phyloP scores from a whole-genome alignment of 2,113 vertebrate genomes.

The Hippocampus comes region DNA sequence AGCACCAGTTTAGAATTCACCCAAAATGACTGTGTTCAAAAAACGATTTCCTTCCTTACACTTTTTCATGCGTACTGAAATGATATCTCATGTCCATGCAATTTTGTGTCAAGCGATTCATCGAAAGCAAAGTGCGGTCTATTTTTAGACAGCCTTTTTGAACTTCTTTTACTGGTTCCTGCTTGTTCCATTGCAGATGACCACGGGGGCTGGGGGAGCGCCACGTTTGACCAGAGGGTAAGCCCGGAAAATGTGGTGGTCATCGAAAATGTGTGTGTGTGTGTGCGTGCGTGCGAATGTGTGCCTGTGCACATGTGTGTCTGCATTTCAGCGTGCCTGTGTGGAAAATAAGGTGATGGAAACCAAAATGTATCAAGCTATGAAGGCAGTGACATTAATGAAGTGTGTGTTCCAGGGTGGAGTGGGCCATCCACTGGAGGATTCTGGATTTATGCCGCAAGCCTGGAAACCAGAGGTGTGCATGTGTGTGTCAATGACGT shows the following conservation, averaged over 20 bases:
- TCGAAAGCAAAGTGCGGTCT: neutral
- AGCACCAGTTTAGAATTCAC: no score
- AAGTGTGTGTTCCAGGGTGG: conserved; percentile 36
- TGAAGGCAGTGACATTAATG: neutral
- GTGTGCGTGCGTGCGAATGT: no score
- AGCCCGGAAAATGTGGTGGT: conserved; percentile 14
- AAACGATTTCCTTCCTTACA: no score
- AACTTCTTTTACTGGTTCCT: neutral
- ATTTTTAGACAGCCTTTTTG: neutral
- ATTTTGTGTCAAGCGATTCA: neutral
- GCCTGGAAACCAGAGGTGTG: conserved; percentile 66
- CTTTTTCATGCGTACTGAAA: no score
- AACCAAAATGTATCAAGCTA: neutral
- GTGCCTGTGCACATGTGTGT: no score
- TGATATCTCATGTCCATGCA: no score
- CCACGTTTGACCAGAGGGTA: conserved; percentile 31
- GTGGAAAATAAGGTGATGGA: neutral
- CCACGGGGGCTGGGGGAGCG: conserved; percentile 21
- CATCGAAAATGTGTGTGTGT: neutral
- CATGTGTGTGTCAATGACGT: neutral
- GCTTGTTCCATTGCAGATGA: conserved; percentile 28
- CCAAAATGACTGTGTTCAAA: no score
- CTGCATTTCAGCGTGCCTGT: neutral
- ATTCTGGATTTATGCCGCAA: conserved; percentile 34
- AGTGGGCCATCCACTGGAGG: conserved; percentile 8